A percentile compares a stretch with the other conserved stretches of the same genome.
Conservation (phyloP, 2,113 vertebrate species). For the Rhinoderma darwinii region DNA sequence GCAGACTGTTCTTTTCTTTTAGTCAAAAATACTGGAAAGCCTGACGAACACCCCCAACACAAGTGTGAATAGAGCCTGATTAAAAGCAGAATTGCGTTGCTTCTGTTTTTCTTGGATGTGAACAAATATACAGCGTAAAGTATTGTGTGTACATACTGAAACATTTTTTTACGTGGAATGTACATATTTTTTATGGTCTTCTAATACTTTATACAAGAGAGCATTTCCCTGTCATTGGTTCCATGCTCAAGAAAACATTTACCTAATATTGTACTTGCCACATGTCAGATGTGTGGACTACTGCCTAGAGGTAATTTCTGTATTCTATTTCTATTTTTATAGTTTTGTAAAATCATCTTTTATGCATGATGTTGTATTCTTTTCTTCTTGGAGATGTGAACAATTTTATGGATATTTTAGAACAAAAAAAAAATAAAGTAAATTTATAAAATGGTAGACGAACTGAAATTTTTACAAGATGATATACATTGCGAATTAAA, state of each 20-base stretch:
- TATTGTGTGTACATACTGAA: neutral
- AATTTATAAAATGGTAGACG: conserved; percentile 5
- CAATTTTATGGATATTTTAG: conserved; percentile 24
- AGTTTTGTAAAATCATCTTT: conserved; percentile 18
- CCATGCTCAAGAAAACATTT: neutral
- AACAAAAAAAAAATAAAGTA: conserved; percentile 21
- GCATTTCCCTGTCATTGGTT: neutral
- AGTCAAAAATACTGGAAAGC: too few relatives aligned
- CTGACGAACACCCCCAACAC: too few relatives aligned
- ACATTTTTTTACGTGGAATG: neutral
- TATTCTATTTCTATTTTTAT: conserved; percentile 46
- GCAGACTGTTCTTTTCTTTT: too few relatives aligned
- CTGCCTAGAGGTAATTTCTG: neutral
- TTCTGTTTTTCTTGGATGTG: neutral
- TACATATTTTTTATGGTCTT: conserved; percentile 11
- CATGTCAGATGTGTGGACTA: conserved; percentile 12
- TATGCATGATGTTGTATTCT: neutral
- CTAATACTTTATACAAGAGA: neutral
- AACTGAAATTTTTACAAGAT: too few relatives aligned
- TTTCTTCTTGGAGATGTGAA: neutral
- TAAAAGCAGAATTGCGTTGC: too few relatives aligned
- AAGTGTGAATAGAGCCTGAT: neutral
- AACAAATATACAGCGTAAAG: conserved; percentile 29
- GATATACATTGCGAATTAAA: too few relatives aligned
- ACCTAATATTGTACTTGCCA: neutral